Evolutionary conservation across 2,888 invertebrate species (phyloP), one percentile per base, ranked within the genome.

Genomic region (Copidosoma aretas): DNA sequence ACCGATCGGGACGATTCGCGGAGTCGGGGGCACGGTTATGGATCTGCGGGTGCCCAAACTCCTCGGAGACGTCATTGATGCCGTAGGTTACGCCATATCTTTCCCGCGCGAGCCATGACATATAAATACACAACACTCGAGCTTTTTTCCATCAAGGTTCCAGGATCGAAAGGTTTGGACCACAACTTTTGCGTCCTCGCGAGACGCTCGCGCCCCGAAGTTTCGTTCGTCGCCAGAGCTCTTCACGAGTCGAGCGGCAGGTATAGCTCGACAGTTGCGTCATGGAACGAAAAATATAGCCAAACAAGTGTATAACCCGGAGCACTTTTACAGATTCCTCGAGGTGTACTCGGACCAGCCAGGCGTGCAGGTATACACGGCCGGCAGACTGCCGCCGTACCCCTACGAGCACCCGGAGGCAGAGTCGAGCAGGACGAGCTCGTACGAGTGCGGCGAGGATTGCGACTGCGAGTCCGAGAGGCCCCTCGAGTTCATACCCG

Each of bases 361-460:
- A 0, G 95, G 95, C 1, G 87, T 97, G 70, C 95, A 96, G 81
- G 91, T 97, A 78, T 96, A 97, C 81, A 95, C 95, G 0, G 84
- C 77, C 10, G 77, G 79, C 1, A 75, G 74, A 56, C 66, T 81
- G 46, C 75, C 76, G 43, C 74, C 76, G 5, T 32, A 64, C 10
- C 39, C 52, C 8, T 10, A 54, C 19, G 22, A 39, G 19, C 1
- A 25, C 15, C 1, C n/a, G 32, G n/a, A 21, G 3, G 10, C 25
- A 17, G 56, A 56, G 22, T 32, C 25, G 19, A 22, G 22, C 5
- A 17, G 15, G n/a, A 3, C 17, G 10, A n/a, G 21, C 10, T 49
- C 61, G 19, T 63, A 43, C 32, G 56, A 63, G 49, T 63, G 68
- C 51, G 24, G 25, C 25, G 24, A 17, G 24, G 41, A 58, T 0